These are phyloP conservation scores for Tillus elongatus DNA, from an alignment of 2,888 invertebrate species.

Conservation along the genomic window DNA sequence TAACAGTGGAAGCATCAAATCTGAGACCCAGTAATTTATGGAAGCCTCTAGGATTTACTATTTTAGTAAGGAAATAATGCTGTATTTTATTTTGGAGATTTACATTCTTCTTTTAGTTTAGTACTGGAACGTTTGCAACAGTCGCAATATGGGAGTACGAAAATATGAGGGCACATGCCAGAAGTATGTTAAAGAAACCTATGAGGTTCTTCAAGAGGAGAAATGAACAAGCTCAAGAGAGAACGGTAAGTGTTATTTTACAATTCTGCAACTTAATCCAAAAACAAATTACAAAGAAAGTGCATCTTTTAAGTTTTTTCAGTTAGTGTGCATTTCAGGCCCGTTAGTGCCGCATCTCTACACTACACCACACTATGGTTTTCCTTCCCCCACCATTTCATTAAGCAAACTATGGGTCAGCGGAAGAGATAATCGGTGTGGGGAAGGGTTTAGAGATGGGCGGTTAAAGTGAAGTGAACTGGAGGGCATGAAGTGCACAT, in stretches of 20 bases:
- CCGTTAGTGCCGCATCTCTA: too few relatives aligned
- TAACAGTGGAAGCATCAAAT: conserved; percentile 42
- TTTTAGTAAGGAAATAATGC: conserved; percentile 48
- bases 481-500: too few relatives aligned
- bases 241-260: conserved; percentile 19
- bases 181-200: conserved; percentile 45
- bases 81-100: neutral
- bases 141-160: conserved; percentile 89
- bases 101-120: conserved; percentile 32
- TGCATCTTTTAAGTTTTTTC: too few relatives aligned
- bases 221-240: conserved; percentile 20
- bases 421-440: too few relatives aligned
- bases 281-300: too few relatives aligned
- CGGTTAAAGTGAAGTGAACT: too few relatives aligned
- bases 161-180: conserved; percentile 49
- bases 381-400: too few relatives aligned
- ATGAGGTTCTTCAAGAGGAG: conserved; percentile 45
- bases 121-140: conserved; percentile 57
- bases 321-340: too few relatives aligned
- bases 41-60: conserved; percentile 56
- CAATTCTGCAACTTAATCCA: conserved; percentile 3
- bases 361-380: too few relatives aligned
- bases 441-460: too few relatives aligned
- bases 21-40: conserved; percentile 44
- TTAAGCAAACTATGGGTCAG: too few relatives aligned